These are phyloP conservation scores for Anthonomus grandis DNA, from an alignment of 1,140 invertebrate species.

Conservation along the genomic window DNA sequence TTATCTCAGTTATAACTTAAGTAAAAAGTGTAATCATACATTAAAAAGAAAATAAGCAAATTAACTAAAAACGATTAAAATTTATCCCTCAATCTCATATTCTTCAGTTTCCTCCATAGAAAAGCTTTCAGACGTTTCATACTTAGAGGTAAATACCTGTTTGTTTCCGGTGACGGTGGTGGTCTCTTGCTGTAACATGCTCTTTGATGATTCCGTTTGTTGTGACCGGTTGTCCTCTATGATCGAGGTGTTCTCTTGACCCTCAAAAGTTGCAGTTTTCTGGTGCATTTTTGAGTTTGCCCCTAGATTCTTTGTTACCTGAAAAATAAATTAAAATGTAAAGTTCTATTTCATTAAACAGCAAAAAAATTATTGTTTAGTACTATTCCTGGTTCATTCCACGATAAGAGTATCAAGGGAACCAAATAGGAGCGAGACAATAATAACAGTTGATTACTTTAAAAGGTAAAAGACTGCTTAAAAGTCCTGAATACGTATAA, in stretches of 20 bases:
- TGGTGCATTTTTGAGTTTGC: conserved; percentile 42
- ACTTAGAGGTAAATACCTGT: conserved; percentile 40
- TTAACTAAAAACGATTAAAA: no score
- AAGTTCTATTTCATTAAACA: no score
- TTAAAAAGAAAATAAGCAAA: background rate
- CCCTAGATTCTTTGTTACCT: conserved; percentile 42
- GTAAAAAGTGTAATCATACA: no score
- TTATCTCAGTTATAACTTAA: background rate
- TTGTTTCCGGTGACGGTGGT: conserved; percentile 37
- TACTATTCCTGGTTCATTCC: no score
- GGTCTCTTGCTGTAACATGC: conserved; percentile 36
- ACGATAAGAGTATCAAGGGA: no score
- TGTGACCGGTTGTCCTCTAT: conserved; percentile 38
- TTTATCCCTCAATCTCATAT: conserved; percentile 41
- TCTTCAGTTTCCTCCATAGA: conserved; percentile 46
- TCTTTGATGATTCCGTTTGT: conserved; percentile 35
- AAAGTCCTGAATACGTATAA: no score
- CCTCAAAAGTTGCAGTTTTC: conserved; percentile 42
- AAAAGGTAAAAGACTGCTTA: no score
- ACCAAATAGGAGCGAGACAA: no score
- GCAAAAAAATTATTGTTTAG: no score
- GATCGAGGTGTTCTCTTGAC: conserved; percentile 37
- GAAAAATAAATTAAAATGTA: no score
- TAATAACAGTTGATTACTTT: no score
- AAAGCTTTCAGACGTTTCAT: conserved; percentile 43